Evolutionary conservation across 2,797 vertebrate species (phyloP).

Genomic region (Hephaestus fuliginosus): DNA sequence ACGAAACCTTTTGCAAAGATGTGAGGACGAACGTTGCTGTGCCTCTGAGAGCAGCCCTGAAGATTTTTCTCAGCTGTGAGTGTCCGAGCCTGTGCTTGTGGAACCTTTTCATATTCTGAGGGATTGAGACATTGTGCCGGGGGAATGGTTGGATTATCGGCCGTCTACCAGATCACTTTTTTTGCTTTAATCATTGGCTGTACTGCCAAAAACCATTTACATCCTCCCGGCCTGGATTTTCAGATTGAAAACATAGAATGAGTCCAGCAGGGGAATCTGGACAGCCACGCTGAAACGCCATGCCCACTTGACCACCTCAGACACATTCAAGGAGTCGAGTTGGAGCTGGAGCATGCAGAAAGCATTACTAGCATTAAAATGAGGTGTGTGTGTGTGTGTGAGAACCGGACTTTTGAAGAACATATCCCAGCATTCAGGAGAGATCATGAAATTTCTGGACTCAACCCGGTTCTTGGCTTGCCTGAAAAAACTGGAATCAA

Average conservation of each 20-base stretch:
- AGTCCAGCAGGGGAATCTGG: constrained; percentile 27
- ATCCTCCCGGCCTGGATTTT: constrained; percentile 47
- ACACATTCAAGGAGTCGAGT: constrained; percentile 47
- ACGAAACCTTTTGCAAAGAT: not conserved
- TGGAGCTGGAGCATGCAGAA: constrained; percentile 45
- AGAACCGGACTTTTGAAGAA: constrained; percentile 1
- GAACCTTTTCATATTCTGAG: constrained; percentile 36
- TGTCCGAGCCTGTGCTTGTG: not conserved
- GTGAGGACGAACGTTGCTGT: not conserved
- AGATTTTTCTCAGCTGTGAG: not conserved
- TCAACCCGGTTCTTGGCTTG: constrained; percentile 20
- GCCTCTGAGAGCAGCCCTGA: not conserved
- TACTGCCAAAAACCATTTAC: constrained; percentile 44
- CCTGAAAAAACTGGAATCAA: constrained; percentile 46
- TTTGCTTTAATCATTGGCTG: constrained; percentile 53
- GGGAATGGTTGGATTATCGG: constrained; percentile 40
- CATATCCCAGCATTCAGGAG: constrained; percentile 15
- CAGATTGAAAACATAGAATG: constrained; percentile 42
- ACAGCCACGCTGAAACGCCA: constrained; percentile 45
- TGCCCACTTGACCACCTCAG: constrained; percentile 53
- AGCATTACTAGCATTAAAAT: constrained; percentile 50
- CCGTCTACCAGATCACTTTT: constrained; percentile 43
- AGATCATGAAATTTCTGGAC: constrained; percentile 30
- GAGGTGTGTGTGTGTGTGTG: not conserved
- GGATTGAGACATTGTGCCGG: constrained; percentile 45